Conservation (phyloP, 2,888 invertebrate genomes). For the Tryphoninae sp. region DNA sequence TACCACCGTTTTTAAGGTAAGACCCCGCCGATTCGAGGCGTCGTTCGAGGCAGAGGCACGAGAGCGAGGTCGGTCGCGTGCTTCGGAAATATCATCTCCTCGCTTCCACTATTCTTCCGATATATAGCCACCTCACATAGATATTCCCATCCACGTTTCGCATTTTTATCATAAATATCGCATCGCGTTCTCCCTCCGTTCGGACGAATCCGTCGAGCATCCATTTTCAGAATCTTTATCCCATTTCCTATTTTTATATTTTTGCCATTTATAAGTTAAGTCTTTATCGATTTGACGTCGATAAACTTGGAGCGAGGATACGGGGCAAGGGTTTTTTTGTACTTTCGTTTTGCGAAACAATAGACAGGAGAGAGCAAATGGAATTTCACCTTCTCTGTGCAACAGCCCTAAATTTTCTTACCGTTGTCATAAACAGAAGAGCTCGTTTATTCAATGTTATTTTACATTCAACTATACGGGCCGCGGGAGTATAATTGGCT, state of each 20-base stretch:
- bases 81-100: constrained; percentile 69
- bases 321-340: neutral
- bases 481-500: too few relatives aligned
- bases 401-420: too few relatives aligned
- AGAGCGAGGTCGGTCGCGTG: constrained; percentile 72
- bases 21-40: constrained; percentile 46
- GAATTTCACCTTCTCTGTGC: constrained; percentile 79
- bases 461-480: too few relatives aligned
- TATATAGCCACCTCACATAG: neutral
- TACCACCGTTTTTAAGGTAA: constrained; percentile 51
- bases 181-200: constrained; percentile 31
- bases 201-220: constrained; percentile 1
- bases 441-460: too few relatives aligned
- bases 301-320: constrained; percentile 23
- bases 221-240: constrained; percentile 2
- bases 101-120: neutral
- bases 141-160: constrained; percentile 50
- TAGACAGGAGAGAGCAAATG: constrained; percentile 76
- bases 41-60: constrained; percentile 53
- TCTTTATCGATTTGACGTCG: constrained; percentile 58
- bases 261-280: constrained; percentile 51
- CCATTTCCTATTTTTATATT: constrained; percentile 53
- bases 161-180: constrained; percentile 54
- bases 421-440: neutral
- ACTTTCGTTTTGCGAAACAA: neutral